phyloP scores from a whole-genome alignment of 2,888 invertebrate genomes.

The Macropis europaea region DNA sequence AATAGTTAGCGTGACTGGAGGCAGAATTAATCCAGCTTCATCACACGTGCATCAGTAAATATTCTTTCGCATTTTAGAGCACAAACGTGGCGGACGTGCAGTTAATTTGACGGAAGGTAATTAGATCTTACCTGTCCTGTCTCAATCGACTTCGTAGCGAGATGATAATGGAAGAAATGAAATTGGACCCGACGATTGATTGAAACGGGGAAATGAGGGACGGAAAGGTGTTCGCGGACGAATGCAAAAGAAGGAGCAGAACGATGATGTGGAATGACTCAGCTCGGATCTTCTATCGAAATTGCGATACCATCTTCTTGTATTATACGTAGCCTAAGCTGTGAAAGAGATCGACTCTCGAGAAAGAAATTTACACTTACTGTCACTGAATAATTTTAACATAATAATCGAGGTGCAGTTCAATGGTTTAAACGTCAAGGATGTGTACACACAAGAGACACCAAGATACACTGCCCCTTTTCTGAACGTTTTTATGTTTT shows the following conservation, averaged over 20 bases:
- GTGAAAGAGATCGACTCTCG: slow-evolving; percentile 33
- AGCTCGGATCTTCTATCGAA: slow-evolving; percentile 49
- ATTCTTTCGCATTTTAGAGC: slow-evolving; percentile 12
- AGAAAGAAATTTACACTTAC: background rate
- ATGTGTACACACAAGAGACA: too few species aligned
- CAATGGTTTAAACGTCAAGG: too few species aligned
- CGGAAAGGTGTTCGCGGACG: slow-evolving; percentile 43
- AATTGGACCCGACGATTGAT: slow-evolving; percentile 53
- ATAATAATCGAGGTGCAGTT: too few species aligned
- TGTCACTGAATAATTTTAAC: background rate
- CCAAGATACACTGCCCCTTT: too few species aligned
- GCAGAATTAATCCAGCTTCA: too few species aligned
- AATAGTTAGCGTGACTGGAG: too few species aligned
- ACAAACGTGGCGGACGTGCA: slow-evolving; percentile 31
- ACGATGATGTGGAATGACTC: slow-evolving; percentile 65
- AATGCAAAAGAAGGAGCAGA: slow-evolving; percentile 59
- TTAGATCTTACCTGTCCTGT: slow-evolving; percentile 51
- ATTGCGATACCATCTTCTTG: slow-evolving; percentile 48
- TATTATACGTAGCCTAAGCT: slow-evolving; percentile 15
- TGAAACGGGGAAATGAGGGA: slow-evolving; percentile 56
- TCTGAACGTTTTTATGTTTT: too few species aligned
- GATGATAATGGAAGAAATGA: slow-evolving; percentile 59
- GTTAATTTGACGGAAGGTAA: slow-evolving; percentile 54
- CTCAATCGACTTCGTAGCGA: slow-evolving; percentile 48
- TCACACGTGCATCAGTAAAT: background rate